A percentile compares a stretch with the other conserved stretches of the same genome.
Conservation (phyloP, 2,888 invertebrate genomes). For the Troglohyphantes excavatus region DNA sequence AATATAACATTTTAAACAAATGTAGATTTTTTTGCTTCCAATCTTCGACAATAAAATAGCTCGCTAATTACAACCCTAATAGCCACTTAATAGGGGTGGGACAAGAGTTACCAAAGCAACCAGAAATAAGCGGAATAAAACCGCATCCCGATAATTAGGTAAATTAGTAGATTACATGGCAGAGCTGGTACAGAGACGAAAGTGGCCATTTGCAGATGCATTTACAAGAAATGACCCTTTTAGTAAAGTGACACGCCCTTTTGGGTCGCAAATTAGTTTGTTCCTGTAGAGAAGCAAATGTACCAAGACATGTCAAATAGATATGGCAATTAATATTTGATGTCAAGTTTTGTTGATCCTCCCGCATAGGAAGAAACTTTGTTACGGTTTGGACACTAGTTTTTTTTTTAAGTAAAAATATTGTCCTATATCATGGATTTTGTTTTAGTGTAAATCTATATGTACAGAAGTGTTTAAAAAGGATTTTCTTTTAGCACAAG, state of each 20-base stretch:
- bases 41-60: too few relatives aligned
- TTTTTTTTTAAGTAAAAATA: too few relatives aligned
- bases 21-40: too few relatives aligned
- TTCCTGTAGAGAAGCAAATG: not conserved
- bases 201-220: not conserved
- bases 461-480: too few relatives aligned
- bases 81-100: not conserved
- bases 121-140: not conserved
- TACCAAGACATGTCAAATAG: not conserved
- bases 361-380: too few relatives aligned
- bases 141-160: not conserved
- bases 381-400: too few relatives aligned
- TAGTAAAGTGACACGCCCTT: constrained; percentile 39
- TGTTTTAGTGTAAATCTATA: too few relatives aligned
- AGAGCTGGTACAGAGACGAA: not conserved
- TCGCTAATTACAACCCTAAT: too few relatives aligned
- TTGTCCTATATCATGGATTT: too few relatives aligned
- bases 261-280: constrained; percentile 5
- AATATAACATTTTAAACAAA: too few relatives aligned
- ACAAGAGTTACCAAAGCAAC: constrained; percentile 3
- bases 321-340: not conserved
- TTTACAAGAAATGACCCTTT: not conserved
- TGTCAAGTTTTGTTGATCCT: not conserved
- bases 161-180: not conserved
- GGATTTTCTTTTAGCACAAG: too few relatives aligned